Percentiles rank a stretch among this genome's conserved stretches.
Conservation (phyloP, 2,888 invertebrate genomes). For the Theristus sp. region DNA sequence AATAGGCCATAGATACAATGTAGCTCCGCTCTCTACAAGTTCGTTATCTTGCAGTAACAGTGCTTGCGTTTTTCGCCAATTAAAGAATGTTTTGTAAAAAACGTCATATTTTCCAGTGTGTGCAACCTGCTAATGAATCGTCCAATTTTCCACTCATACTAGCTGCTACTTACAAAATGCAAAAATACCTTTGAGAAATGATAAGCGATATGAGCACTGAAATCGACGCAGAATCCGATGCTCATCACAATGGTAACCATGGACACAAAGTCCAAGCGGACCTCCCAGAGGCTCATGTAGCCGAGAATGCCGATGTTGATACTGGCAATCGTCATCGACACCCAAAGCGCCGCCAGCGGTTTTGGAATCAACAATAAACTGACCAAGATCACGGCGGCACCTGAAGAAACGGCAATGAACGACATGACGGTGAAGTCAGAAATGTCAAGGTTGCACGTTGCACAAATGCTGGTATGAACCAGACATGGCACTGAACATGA, state of each 20-base stretch:
- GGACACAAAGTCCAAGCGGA: conserved; percentile 58
- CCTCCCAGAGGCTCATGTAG: conserved; percentile 85
- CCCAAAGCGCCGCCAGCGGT: conserved; percentile 73
- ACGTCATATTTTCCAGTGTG: no score
- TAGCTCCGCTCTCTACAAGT: no score
- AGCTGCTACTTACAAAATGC: no score
- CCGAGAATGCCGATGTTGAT: conserved; percentile 82
- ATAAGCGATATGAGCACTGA: conserved; percentile 83
- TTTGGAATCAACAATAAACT: conserved; percentile 83
- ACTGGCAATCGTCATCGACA: conserved; percentile 77
- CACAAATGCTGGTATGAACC: no score
- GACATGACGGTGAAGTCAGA: conserved; percentile 26
- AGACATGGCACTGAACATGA: no score
- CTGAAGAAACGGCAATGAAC: conserved; percentile 58
- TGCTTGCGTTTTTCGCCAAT: no score
- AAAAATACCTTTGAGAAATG: conserved; percentile 23
- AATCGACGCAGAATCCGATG: conserved; percentile 80
- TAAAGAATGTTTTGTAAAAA: no score
- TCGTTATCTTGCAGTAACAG: no score
- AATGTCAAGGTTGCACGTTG: no score
- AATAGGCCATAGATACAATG: neutral
- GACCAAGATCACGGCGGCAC: conserved; percentile 59
- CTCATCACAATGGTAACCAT: conserved; percentile 95
- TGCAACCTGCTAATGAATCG: no score
- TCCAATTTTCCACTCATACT: no score